Base-by-base conservation (phyloP, 2,797 vertebrate genomes). In the Betta splendens region DNA sequence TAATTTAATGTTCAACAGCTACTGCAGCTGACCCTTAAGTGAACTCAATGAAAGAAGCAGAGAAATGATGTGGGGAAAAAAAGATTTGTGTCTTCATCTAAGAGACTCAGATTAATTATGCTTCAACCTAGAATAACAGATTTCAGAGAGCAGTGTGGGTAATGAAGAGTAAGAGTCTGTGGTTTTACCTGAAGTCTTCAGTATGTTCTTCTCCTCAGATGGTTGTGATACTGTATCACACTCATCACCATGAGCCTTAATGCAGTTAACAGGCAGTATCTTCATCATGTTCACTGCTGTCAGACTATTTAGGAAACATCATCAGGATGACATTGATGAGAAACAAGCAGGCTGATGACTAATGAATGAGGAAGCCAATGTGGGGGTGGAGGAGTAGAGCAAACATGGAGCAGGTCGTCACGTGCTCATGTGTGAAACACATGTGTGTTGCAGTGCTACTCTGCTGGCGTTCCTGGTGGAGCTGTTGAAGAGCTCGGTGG, bases 391-490 rank as follows among this genome's bases (percentile, higher is more conserved):
- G 55, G 35, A 28, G 23, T 20, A 40, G 18, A 1, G 29, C 16
- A 16, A 50, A 54, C 11, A 21, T 2, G n/a, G 10, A 5, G 18
- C 15, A 5, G 11, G 1, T 38, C n/a, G n/a, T n/a, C n/a, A n/a
- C n/a, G n/a, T n/a, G n/a, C n/a, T n/a, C 13, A 5, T 33, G 4
- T 11, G 4, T 31, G 3, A 26, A 31, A 31, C 29, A n/a, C 17
- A 35, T 9, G 17, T 3, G 1, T 63, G 47, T 78, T 71, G 23
- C 82, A 92, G 89, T 51, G 89, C 91, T 47, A 96, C 95, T 55
- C 91, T 99, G 68, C 80, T 99, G 88, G 89, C 95, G 40, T 99
- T 99, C 84, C 92, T 99, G 76, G 94, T 98, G 93, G 98, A 99
- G 85, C 83, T 99, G 75, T 72, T 99, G 87, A 98, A 95, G 92